phyloP scores from a whole-genome alignment of 2,888 invertebrate species.

The Stratiomys singularior region DNA sequence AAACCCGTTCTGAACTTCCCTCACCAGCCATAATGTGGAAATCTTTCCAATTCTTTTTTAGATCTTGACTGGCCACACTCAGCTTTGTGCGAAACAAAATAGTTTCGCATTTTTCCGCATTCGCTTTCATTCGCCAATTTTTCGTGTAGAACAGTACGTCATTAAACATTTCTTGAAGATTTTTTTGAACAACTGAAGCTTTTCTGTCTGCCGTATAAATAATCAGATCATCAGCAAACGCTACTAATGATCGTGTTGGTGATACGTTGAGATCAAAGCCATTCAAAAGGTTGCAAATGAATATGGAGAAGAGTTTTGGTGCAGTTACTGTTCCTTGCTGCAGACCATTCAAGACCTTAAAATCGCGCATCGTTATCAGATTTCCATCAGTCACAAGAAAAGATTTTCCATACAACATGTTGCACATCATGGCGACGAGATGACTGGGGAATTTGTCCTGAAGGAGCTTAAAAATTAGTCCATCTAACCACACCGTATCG shows the following conservation, averaged over 20 bases:
- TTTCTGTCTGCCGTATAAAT: constrained; percentile 8
- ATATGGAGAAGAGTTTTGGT: background rate
- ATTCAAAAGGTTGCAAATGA: background rate
- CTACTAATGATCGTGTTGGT: background rate
- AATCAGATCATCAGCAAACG: constrained; percentile 33
- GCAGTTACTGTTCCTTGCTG: constrained; percentile 29
- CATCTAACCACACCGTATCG: constrained; percentile 52
- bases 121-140: background rate
- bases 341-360: constrained; percentile 6
- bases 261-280: background rate
- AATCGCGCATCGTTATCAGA: background rate
- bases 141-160: background rate
- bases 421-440: constrained; percentile 52
- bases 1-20: background rate
- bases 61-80: background rate
- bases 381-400: background rate
- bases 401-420: background rate
- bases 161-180: background rate
- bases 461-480: constrained; percentile 52
- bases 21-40: background rate
- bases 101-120: constrained; percentile 7
- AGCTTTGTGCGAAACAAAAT: constrained; percentile 7
- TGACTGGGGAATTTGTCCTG: constrained; percentile 52
- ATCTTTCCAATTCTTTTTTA: constrained; percentile 16
- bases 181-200: background rate